Percentiles rank a stretch among this genome's conserved stretches.
These are phyloP conservation scores for Pseudonaja textilis DNA, from an alignment of 2,113 vertebrate species.

Conservation along the genomic window DNA sequence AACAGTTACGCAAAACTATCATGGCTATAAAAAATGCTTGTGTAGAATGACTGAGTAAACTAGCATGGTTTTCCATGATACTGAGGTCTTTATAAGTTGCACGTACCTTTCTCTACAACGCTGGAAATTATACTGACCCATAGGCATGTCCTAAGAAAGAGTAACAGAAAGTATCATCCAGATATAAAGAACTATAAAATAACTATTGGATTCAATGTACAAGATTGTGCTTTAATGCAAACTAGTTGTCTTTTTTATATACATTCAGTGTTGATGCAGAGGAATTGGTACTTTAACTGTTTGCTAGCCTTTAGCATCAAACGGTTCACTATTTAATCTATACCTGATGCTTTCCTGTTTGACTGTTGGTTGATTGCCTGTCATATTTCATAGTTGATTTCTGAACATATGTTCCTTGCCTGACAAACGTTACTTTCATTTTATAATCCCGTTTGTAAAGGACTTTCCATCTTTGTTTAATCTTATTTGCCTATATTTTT, in stretches of 20 bases:
- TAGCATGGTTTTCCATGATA: background rate
- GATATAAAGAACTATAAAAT: background rate
- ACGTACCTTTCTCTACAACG: conserved; percentile 91
- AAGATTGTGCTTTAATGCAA: background rate
- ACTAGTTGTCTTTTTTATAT: background rate
- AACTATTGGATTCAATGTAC: background rate
- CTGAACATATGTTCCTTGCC: background rate
- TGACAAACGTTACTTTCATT: background rate
- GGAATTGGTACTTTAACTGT: background rate
- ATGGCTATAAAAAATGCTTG: background rate
- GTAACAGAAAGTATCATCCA: background rate
- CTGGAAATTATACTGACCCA: conserved; percentile 94
- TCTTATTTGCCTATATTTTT: background rate
- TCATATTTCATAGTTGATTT: background rate
- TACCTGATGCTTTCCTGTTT: background rate
- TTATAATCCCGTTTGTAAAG: background rate
- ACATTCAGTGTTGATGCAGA: background rate
- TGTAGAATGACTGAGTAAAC: background rate
- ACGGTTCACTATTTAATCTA: background rate
- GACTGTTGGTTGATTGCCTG: background rate
- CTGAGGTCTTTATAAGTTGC: background rate
- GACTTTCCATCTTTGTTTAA: background rate
- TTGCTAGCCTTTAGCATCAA: background rate
- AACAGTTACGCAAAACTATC: background rate
- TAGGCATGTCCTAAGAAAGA: conserved; percentile 84